phyloP scores from a whole-genome alignment of 2,113 vertebrate species.

The human (Homo sapiens) region DNA sequence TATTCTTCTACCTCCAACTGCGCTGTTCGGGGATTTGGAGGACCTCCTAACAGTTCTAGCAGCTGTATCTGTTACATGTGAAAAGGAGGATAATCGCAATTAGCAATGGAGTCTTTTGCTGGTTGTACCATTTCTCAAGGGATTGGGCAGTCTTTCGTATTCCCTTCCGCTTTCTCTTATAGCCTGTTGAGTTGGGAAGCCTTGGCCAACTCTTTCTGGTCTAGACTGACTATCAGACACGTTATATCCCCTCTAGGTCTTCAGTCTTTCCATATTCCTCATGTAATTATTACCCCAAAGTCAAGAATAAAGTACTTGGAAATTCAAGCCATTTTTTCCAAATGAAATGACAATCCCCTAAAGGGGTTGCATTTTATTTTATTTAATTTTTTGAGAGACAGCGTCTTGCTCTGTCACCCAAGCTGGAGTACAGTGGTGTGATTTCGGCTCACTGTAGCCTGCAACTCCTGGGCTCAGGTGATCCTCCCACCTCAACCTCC shows the following conservation, averaged over 20 bases:
- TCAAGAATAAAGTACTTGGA: neutral
- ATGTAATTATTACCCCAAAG: neutral
- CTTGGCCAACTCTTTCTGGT: neutral
- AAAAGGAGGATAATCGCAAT: neutral
- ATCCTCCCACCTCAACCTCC: too few relatives aligned
- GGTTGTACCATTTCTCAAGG: neutral
- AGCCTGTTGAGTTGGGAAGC: neutral
- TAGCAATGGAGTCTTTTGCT: fast-evolving
- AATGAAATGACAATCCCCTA: neutral
- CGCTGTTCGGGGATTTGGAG: neutral
- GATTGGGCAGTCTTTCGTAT: neutral
- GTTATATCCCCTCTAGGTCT: neutral
- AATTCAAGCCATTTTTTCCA: neutral
- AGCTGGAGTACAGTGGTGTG: too few relatives aligned
- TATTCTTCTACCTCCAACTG: neutral
- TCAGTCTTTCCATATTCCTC: neutral
- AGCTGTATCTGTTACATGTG: neutral
- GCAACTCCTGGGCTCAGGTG: too few relatives aligned
- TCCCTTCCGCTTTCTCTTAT: neutral
- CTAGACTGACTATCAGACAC: neutral
- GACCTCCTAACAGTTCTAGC: neutral
- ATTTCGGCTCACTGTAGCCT: too few relatives aligned
- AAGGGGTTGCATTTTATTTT: neutral
- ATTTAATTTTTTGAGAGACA: neutral
- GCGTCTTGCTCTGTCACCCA: too few relatives aligned